phyloP scores from a whole-genome alignment of 2,888 invertebrate genomes.

The Oxycera nigricornis region DNA sequence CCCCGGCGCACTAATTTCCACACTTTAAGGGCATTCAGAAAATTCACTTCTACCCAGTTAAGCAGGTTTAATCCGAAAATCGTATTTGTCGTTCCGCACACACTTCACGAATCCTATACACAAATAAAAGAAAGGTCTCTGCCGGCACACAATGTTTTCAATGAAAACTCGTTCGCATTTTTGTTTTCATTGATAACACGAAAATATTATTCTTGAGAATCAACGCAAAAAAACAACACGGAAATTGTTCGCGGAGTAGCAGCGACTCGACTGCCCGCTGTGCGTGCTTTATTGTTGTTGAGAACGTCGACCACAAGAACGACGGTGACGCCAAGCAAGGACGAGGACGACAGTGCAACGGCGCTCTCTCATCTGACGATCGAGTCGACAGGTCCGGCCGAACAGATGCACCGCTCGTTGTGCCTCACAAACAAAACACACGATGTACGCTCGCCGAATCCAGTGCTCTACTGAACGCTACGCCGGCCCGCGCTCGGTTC shows the following conservation, averaged over 20 bases:
- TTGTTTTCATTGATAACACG: conserved; percentile 47
- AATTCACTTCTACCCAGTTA: conserved; percentile 42
- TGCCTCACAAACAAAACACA: not conserved
- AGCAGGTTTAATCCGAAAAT: conserved; percentile 44
- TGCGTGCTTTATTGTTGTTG: conserved; percentile 10
- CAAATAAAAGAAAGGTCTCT: conserved; percentile 41
- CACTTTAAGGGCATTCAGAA: not conserved
- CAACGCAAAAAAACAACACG: conserved; percentile 43
- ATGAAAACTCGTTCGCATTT: conserved; percentile 46
- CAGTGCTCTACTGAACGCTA: not conserved
- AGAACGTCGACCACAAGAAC: not conserved
- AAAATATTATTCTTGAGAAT: conserved; percentile 47
- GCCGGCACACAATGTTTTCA: conserved; percentile 44
- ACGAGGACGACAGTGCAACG: conserved; percentile 27
- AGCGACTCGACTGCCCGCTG: not conserved
- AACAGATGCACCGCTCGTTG: conserved; percentile 19
- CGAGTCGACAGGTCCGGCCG: conserved; percentile 11
- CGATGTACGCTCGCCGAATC: not conserved
- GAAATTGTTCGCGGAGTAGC: not conserved
- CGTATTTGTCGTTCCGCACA: conserved; percentile 36
- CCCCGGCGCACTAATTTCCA: not conserved
- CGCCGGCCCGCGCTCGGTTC: not conserved
- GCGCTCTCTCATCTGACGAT: conserved; percentile 15
- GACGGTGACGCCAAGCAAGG: not conserved
- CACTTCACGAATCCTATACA: conserved; percentile 14